Conservation (phyloP, 2,888 invertebrate species). For the Caenorhabditis parvicauda region DNA sequence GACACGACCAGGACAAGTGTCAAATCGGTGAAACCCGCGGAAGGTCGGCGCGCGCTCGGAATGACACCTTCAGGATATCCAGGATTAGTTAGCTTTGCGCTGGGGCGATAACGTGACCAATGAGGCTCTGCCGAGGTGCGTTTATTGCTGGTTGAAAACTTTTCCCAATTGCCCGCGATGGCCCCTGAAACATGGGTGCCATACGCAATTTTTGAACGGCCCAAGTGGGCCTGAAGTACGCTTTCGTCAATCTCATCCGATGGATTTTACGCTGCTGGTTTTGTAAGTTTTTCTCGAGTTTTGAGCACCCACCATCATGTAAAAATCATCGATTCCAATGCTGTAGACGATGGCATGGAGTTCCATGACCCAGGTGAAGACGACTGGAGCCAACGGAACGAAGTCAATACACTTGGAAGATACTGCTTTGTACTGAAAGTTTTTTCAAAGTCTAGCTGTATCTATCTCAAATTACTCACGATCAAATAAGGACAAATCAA, state of each 20-base stretch:
- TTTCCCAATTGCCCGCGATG: conserved; percentile 51
- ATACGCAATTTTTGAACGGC: no score
- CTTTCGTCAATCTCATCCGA: no score
- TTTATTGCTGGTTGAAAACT: conserved; percentile 59
- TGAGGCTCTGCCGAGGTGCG: conserved; percentile 56
- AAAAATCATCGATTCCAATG: conserved; percentile 59
- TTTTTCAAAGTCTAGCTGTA: not conserved
- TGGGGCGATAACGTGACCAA: conserved; percentile 56
- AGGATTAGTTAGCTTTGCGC: conserved; percentile 48
- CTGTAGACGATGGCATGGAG: conserved; percentile 58
- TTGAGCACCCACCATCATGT: conserved; percentile 50
- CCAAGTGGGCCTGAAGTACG: no score
- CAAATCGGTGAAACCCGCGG: no score
- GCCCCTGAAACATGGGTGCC: no score
- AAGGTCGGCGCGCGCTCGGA: no score
- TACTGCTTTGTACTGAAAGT: conserved; percentile 54
- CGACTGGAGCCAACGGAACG: conserved; percentile 58
- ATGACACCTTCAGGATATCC: no score
- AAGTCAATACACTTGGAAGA: conserved; percentile 56
- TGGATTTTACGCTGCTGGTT: no score
- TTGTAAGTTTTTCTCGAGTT: not conserved
- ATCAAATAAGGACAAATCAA: conserved; percentile 60
- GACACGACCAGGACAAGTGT: no score
- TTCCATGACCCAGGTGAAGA: conserved; percentile 62
- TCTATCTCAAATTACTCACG: conserved; percentile 34